phyloP scores from a whole-genome alignment of 2,888 invertebrate genomes.

The Pheosia gnoma region DNA sequence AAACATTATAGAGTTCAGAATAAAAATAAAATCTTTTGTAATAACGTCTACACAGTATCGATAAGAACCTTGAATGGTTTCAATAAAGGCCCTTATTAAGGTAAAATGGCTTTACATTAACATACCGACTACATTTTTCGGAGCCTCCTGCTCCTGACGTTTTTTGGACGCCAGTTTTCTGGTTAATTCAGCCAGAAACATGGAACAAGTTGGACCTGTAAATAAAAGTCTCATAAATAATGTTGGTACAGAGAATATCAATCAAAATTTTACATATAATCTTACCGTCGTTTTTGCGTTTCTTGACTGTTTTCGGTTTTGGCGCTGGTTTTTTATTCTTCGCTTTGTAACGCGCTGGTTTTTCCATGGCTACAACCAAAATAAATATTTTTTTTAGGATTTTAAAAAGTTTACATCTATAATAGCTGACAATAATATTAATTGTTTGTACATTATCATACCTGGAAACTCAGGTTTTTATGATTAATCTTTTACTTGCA shows the following conservation, averaged over 20 bases:
- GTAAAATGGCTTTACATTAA: conserved; percentile 16
- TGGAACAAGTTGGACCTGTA: conserved; percentile 72
- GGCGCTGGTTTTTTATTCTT: conserved; percentile 64
- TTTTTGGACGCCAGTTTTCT: conserved; percentile 63
- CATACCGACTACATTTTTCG: conserved; percentile 71
- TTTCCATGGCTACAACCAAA: conserved; percentile 60
- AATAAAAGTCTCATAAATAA: conserved; percentile 4
- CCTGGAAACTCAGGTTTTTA: no score
- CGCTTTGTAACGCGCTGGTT: conserved; percentile 55
- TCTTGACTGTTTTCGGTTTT: conserved; percentile 66
- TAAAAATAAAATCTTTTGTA: no score
- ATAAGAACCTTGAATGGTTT: no score
- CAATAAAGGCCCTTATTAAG: no score
- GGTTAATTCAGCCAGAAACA: conserved; percentile 71
- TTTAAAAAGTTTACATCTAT: no score
- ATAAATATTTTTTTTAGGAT: no score
- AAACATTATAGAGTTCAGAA: no score
- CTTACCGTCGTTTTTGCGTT: conserved; percentile 67
- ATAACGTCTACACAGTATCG: no score
- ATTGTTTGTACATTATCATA: no score
- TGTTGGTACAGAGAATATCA: not conserved
- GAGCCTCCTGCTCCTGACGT: conserved; percentile 56
- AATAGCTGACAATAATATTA: no score
- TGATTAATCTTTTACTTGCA: conserved; percentile 10
- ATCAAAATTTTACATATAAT: not conserved